Percentiles rank a stretch among this genome's conserved stretches.
Conservation (phyloP, 2,113 vertebrate species). For the Bos indicus region DNA sequence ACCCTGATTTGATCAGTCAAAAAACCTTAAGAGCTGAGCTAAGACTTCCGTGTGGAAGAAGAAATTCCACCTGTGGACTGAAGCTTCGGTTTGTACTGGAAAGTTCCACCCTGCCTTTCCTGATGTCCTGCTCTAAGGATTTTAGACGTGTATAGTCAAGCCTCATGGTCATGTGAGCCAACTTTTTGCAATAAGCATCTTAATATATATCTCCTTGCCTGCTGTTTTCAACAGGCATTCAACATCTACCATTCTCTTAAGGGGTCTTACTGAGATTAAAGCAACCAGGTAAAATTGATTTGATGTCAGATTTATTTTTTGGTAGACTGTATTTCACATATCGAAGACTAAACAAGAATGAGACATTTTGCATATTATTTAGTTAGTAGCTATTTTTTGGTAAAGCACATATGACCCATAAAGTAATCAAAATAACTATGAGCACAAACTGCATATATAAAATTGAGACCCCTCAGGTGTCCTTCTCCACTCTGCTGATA, state of each 20-base stretch:
- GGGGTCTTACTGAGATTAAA: neutral
- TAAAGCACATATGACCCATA: slow-evolving; percentile 39
- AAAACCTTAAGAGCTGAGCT: neutral
- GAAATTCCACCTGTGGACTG: neutral
- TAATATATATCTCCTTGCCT: neutral
- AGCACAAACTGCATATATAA: slow-evolving; percentile 9
- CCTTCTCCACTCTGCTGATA: neutral
- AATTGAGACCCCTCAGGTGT: neutral
- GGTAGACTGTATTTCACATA: neutral
- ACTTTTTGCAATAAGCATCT: neutral
- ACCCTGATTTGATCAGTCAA: neutral
- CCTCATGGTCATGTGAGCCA: neutral
- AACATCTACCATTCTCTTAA: neutral
- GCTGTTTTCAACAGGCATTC: neutral
- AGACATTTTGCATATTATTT: slow-evolving; percentile 57
- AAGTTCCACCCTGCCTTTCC: neutral
- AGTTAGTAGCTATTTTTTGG: slow-evolving; percentile 48
- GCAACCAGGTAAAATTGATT: neutral
- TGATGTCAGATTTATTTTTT: neutral
- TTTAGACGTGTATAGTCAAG: neutral
- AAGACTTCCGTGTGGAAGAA: neutral
- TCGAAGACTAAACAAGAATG: neutral
- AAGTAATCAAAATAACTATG: slow-evolving; percentile 53
- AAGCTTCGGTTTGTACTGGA: neutral
- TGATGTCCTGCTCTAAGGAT: neutral